Evolutionary conservation across 2,888 invertebrate genomes (phyloP), one percentile per base, ranked within the genome.

Genomic region (Anodontia alba): DNA sequence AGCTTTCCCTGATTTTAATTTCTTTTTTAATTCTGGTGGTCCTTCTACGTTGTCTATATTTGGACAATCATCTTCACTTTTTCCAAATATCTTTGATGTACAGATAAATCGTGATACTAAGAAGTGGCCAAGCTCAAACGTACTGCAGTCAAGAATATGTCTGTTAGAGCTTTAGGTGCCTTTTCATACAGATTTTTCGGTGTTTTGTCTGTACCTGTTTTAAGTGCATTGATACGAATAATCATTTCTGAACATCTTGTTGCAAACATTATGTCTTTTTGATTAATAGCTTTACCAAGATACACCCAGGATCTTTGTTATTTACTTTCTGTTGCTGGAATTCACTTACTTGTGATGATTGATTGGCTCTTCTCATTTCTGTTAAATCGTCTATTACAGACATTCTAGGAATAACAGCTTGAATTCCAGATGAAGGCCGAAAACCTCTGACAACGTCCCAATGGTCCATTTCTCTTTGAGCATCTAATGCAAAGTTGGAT

Each of bases 401-500:
- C 80, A 85, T 75, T 49, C 80, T 33, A 20, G 79, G 81, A 15
- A 81, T 12, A 2, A 86, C 73, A 26, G 77, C 33, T 8, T 69
- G 10, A 10, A 79, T 29, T 20, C 76, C 80, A n/a, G 83, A 78
- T n/a, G 78, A n/a, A n/a, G 83, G 62, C n/a, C 83, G 67, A 43
- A 86, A 83, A 5, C 69, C 78, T 49, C 83, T 86, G 0, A 81
- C 26, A 0, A 80, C 85, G 69, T 80, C 76, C 62, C 49, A 66
- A 66, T 83, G 83, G 31, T 86, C 81, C 66, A 83, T 78, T 46
- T 83, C 86, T 2, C 86, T 42, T 38, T 83, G 73, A 7, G 76
- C 76, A 57, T 86, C 86, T 7, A 80, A 54, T 23, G 77, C 82
- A 67, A 86, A 62, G 26, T 86, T 86, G 3, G 69, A 36, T 15